Conservation (phyloP, 2,113 vertebrate genomes). For the Alouatta palliata region DNA sequence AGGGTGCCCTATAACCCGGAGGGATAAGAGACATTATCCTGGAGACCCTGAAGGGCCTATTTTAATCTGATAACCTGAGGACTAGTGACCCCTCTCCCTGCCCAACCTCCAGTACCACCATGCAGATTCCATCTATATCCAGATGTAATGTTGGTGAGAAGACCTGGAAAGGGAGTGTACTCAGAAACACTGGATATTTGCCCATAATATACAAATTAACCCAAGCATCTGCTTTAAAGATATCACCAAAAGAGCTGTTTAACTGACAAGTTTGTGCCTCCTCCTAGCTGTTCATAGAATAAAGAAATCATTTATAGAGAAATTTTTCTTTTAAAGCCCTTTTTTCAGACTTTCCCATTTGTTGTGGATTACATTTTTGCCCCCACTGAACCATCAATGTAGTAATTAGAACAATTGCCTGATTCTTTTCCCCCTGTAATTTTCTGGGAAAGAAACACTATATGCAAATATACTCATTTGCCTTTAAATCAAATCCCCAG, state of each 20-base stretch:
- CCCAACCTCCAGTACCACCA: not conserved
- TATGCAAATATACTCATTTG: not conserved
- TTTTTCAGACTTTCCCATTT: not conserved
- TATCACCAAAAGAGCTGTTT: not conserved
- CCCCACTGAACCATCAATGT: not conserved
- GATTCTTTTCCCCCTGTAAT: not conserved
- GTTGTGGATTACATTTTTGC: not conserved
- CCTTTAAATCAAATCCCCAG: not conserved
- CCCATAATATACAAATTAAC: not conserved
- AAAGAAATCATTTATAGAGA: not conserved
- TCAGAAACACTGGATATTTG: constrained; percentile 19
- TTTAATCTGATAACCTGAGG: not conserved
- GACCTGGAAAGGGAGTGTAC: not conserved
- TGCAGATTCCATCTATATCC: not conserved
- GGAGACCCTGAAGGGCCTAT: not conserved
- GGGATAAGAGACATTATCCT: not conserved
- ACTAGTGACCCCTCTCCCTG: not conserved
- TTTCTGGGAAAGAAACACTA: not conserved
- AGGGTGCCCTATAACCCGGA: not conserved
- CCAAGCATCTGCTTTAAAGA: not conserved
- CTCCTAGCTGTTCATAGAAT: not conserved
- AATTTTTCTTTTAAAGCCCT: not conserved
- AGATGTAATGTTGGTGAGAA: not conserved
- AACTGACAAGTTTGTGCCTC: not conserved
- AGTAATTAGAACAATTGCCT: not conserved